These are phyloP conservation scores for Rhinoptilus africanus DNA, from an alignment of 2,113 vertebrate genomes.

Conservation along the genomic window DNA sequence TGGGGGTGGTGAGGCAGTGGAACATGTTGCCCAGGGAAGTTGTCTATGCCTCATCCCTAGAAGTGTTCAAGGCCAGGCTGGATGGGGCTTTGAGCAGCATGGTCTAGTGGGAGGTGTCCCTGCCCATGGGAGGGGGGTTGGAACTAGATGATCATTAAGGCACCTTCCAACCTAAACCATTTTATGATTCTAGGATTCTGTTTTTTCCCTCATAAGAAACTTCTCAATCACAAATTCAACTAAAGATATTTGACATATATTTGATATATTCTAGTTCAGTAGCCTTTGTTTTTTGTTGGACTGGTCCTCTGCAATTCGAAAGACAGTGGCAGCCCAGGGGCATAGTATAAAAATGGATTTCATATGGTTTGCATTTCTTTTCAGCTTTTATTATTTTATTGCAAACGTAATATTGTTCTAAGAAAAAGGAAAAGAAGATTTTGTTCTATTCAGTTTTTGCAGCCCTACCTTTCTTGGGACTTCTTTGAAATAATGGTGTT, in stretches of 20 bases:
- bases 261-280: neutral
- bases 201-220: neutral
- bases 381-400: constrained; percentile 24
- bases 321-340: neutral
- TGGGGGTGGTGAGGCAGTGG: neutral
- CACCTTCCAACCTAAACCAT: neutral
- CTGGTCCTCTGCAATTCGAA: neutral
- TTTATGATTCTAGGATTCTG: neutral
- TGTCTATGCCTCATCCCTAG: neutral
- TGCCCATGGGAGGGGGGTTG: neutral
- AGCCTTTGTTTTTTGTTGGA: neutral
- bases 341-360: constrained; percentile 10
- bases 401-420: neutral
- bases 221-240: neutral
- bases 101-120: neutral
- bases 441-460: neutral
- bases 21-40: neutral
- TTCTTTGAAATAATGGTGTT: constrained; percentile 23
- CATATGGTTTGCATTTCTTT: constrained; percentile 10
- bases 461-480: neutral
- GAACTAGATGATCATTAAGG: neutral
- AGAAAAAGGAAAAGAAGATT: neutral
- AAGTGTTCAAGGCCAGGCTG: neutral
- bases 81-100: neutral
- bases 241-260: neutral